Conservation (phyloP, 1,140 invertebrate species). For the Trichonephila clavipes region DNA sequence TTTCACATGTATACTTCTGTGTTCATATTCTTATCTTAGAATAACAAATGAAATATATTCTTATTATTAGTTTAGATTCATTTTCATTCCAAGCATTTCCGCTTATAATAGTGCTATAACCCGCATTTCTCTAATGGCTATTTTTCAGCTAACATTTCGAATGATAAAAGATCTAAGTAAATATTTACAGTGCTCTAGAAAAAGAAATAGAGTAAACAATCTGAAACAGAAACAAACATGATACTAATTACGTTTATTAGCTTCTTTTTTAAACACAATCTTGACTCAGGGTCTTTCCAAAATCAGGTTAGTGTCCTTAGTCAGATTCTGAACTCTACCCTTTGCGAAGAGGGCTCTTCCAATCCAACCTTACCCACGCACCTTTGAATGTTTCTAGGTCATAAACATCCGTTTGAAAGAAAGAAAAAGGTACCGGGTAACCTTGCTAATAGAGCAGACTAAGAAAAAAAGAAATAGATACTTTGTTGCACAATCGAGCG, state of each 20-base stretch:
- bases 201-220: too few species aligned
- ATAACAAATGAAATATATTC: too few species aligned
- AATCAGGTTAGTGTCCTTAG: background rate
- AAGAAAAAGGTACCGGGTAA: background rate
- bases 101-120: too few species aligned
- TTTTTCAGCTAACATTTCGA: too few species aligned
- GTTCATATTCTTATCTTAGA: too few species aligned
- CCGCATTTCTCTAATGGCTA: too few species aligned
- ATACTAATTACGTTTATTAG: too few species aligned
- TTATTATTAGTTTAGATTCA: too few species aligned
- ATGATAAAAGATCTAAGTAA: background rate
- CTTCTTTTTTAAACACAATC: background rate
- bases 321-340: slow-evolving; percentile 18
- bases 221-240: too few species aligned
- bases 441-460: background rate
- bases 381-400: slow-evolving; percentile 17
- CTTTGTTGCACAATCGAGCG: background rate
- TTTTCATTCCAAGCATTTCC: too few species aligned
- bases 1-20: too few species aligned
- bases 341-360: background rate
- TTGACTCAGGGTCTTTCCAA: background rate
- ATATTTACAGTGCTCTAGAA: background rate
- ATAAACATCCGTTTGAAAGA: slow-evolving; percentile 24
- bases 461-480: background rate
- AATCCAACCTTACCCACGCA: background rate